Evolutionary conservation across 2,113 vertebrate species (phyloP), one percentile per base, ranked within the genome.

Genomic region (Aegotheles bennettii): DNA sequence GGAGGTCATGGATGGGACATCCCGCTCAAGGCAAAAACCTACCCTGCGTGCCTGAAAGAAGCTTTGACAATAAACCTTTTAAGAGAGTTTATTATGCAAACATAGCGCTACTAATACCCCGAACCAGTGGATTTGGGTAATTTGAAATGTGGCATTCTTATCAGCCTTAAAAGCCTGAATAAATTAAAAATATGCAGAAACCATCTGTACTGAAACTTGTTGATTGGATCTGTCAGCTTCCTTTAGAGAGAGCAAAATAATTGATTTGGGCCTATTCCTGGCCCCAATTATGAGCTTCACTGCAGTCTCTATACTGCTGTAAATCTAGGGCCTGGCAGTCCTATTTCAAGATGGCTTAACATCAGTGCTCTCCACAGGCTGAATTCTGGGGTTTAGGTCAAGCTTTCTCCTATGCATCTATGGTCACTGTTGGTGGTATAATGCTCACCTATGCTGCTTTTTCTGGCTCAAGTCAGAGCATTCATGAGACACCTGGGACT

Each of bases 21-120:
- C 65, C 77, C 90, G 87, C 87, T 95, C 79, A 80, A 81, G 92
- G 88, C 88, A 93, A 91, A 94, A 95, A 56, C 63, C 67, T 77
- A 40, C 82, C 82, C 75, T 86, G 83, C 71, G n/a, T 84, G 90
- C 90, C 85, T 87, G 87, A 87, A 87, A 95, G 93, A 84, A 84
- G 80, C 95, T 94, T 94, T 92, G 65, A 81, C 84, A 94, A 81
- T 93, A 92, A 95, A 89, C 57, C 86, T 92, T 94, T 91, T 92
- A 91, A 68, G 84, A 75, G 83, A 74, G 48, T 94, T 94, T 94
- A 79, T 96, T 91, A 91, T 94, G 65, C 89, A 87, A 92, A 94
- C 76, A 90, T 61, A 76, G 81, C 9, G 0, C 93, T 89, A 61
- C 89, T 91, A 95, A 95, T 95, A 82, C 65, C 31, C 73, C 5